Evolutionary conservation across 2,113 vertebrate species (phyloP), one percentile per base, ranked within the genome.

Genomic region (Eira barbara): DNA sequence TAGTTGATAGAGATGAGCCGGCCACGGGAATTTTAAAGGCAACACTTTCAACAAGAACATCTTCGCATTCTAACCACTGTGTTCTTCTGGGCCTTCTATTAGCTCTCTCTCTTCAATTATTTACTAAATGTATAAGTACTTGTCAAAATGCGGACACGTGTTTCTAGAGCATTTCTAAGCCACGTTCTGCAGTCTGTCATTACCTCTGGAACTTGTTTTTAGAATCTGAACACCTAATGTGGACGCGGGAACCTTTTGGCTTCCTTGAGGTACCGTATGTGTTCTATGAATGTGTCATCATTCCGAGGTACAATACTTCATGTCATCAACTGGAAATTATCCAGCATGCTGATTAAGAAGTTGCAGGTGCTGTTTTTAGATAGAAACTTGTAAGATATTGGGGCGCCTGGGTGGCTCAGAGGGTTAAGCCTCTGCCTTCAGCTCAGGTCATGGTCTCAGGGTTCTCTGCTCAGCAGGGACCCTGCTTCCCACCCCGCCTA

Each of bases 41-140:
- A 79, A 42, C n/a, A 14, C 57, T 95, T 91, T 31, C 39, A 91
- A 73, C 49, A 80, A 84, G 94, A 74, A 20, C 39, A 59, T 89
- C n/a, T 89, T 76, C 90, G 69, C 27, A 94, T 92, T 96, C 78
- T 86, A 45, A 84, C 93, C 86, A 78, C 31, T 42, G 10, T 14
- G 55, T 78, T 85, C 47, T 93, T 15, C 0, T 78, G 73, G 45
- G 31, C 8, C 47, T 91, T 94, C 6, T 92, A 61, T 94, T 98
- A 95, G 11, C 67, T 94, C 93, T 79, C 96, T 23, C 80, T 98
- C 59, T 96, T 98, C 89, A 97, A 94, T 98, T 97, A 98, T 98
- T 98, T 97, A 97, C 47, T 82, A 79, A 89, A 9, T 74, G 2
- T 88, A 90, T 96, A 97, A 98, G 96, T 96, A 93, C 91, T 96